Percentiles rank a stretch among this genome's conserved stretches.
Evolutionary conservation across 2,113 vertebrate genomes (phyloP).

Genomic region (Sterna hirundo): DNA sequence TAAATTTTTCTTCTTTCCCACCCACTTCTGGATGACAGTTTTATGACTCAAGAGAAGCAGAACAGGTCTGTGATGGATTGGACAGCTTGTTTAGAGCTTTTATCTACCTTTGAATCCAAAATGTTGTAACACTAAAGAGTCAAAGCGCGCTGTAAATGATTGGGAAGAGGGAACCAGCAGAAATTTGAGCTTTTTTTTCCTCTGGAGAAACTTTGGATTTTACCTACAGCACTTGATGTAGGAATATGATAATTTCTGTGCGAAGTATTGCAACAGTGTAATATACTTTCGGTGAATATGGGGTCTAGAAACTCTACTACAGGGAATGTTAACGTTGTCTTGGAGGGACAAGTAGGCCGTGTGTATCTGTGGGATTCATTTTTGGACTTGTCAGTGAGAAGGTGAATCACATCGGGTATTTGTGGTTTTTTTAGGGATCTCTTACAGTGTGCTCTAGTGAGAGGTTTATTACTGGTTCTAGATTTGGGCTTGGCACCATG

Average conservation of each 20-base stretch:
- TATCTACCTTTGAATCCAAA: not conserved
- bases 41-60: not conserved
- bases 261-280: not conserved
- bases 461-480: not conserved
- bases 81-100: not conserved
- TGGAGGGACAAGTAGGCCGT: not conserved
- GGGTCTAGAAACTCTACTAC: not conserved
- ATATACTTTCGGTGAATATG: not conserved
- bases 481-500: not conserved
- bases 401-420: not conserved
- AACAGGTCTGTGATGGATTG: not conserved
- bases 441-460: accelerated
- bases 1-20: not conserved
- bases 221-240: not conserved
- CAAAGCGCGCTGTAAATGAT: not conserved
- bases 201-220: not conserved
- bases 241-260: not conserved
- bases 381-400: not conserved
- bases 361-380: not conserved
- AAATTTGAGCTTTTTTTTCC: not conserved
- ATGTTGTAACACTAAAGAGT: not conserved
- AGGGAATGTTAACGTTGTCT: not conserved
- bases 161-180: not conserved
- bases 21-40: not conserved
- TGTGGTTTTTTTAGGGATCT: not conserved